Evolutionary conservation across 2,113 vertebrate species (phyloP).

Genomic region (Thalassarche chlororhynchos): DNA sequence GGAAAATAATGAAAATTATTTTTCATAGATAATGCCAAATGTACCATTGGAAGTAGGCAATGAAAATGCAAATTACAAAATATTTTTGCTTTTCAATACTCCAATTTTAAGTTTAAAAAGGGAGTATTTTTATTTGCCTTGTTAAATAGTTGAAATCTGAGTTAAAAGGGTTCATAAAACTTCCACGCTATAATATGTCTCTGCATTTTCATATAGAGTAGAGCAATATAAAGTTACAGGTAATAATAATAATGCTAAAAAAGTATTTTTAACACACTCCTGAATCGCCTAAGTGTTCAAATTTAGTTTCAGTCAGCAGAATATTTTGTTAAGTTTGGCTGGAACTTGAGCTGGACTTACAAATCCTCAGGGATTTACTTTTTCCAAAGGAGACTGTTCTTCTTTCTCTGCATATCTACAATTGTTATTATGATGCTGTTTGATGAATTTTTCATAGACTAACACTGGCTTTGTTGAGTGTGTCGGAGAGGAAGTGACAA

Average conservation of each 20-base stretch:
- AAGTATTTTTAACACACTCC: background rate
- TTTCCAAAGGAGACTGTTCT: background rate
- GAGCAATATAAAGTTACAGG: background rate
- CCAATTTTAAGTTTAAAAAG: background rate
- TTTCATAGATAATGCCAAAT: background rate
- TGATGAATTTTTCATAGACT: background rate
- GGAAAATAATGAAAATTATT: background rate
- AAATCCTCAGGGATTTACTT: background rate
- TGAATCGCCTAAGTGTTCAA: background rate
- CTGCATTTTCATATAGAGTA: background rate
- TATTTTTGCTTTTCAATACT: background rate
- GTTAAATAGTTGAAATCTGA: background rate
- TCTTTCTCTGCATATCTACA: background rate
- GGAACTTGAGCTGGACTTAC: background rate
- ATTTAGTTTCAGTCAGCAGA: background rate
- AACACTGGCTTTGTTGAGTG: background rate
- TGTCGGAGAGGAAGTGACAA: background rate
- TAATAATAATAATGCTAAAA: background rate
- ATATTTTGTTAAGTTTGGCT: background rate
- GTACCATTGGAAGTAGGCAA: background rate
- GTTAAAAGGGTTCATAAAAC: background rate
- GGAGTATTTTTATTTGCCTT: background rate
- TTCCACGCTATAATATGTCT: accelerated
- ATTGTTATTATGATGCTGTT: background rate
- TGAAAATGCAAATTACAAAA: background rate